Base-by-base conservation (phyloP, 2,797 vertebrate genomes). In the Sebastiscus tertius region DNA sequence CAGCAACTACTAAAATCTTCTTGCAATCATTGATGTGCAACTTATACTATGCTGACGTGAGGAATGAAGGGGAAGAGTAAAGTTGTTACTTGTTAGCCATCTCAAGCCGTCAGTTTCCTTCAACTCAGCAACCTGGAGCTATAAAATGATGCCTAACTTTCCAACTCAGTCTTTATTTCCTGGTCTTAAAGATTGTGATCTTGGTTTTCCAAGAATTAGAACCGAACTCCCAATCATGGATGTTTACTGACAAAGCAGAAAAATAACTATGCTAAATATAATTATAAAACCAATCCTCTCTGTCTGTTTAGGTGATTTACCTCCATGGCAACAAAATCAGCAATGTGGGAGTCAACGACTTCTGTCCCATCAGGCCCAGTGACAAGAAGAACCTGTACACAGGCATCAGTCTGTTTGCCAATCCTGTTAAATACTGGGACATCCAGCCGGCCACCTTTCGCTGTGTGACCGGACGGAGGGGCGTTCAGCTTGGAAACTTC, bases 391-490 rank as follows among this genome's bases (percentile, higher is more conserved):
- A 95, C 0, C 88, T 96, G 81, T 99, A 98, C 88, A 97, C 95
- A 0, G 97, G 97, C 67, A 99, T 99, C 91, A 99, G 98, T 77
- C 96, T 99, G 91, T 99, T 97, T 81, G 96, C 97, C 73, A 99
- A 99, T 72, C 97, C 97, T 0, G 95, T 99, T 13, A 99, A 98
- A 88, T 97, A 98, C 92, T 98, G 97, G 98, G 95, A 98, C 87
- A 94, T 99, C 49, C 97, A 97, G 88, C 98, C 99, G 0, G 96
- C 95, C 42, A 96, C 98, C 8, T 99, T 99, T 85, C 97, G 98
- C 31, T 99, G 99, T 78, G 96, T 97, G 77, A 88, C 96, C 16
- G 96, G 96, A 70, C 95, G 96, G 87, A 96, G 97, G 84, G 98
- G 97, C 0, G 94, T 99, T 65, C 99, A 99, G 20, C 95, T 99